phyloP scores from a whole-genome alignment of 2,113 vertebrate genomes.

The Tachycineta bicolor region DNA sequence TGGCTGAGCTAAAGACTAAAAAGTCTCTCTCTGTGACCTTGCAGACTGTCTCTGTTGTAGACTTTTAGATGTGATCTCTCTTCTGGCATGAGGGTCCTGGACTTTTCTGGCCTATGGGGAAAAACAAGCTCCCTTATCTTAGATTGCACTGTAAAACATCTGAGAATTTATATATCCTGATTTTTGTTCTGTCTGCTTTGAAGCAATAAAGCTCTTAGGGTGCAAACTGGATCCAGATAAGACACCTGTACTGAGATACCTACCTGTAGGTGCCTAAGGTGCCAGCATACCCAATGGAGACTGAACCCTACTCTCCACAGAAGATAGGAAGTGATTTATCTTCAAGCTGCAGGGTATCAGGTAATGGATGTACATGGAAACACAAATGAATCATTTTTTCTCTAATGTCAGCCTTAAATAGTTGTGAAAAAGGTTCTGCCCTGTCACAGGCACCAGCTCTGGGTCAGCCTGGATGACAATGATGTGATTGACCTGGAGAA shows the following conservation, averaged over 20 bases:
- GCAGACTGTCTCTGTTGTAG: neutral
- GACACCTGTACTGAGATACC: neutral
- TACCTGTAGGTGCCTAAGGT: neutral
- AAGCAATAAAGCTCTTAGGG: neutral
- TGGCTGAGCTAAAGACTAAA: neutral
- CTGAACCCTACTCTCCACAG: neutral
- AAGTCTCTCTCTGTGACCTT: neutral
- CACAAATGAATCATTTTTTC: neutral
- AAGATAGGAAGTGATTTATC: neutral
- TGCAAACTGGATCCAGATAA: neutral
- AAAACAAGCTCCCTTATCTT: neutral
- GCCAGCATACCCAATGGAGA: neutral
- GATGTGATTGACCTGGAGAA: neutral
- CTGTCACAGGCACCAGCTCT: neutral
- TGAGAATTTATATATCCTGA: neutral
- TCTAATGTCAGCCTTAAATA: neutral
- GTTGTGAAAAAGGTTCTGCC: neutral
- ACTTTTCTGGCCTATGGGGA: neutral
- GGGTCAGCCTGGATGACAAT: neutral
- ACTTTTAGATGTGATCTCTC: neutral
- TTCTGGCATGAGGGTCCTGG: neutral
- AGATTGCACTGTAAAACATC: neutral
- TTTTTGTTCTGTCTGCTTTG: neutral
- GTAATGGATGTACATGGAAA: neutral
- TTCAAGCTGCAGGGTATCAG: neutral